A percentile compares a stretch with the other conserved stretches of the same genome.
Conservation (phyloP, 35 echinoderm and acorn worm genomes). For the Apostichopus californicus region DNA sequence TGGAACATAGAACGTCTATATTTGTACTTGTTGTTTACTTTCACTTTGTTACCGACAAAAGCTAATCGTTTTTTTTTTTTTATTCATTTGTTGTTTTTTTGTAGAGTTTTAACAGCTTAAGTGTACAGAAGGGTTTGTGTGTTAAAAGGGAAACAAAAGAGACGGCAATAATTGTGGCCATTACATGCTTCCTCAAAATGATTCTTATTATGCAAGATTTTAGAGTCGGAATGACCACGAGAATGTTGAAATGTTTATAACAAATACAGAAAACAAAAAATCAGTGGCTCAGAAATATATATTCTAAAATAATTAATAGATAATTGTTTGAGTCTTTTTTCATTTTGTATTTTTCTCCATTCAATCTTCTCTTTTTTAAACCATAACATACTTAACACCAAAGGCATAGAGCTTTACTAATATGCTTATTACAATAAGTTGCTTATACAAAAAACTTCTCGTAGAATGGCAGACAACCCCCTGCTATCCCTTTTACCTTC, state of each 20-base stretch:
- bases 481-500: too few relatives aligned
- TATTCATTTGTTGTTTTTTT: too few relatives aligned
- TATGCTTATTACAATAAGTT: too few relatives aligned
- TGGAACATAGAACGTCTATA: not conserved
- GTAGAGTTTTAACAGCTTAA: not conserved
- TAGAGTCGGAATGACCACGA: not conserved
- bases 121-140: not conserved
- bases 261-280: not conserved
- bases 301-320: not conserved
- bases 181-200: conserved; percentile 3
- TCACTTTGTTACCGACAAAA: not conserved
- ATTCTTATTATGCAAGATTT: not conserved
- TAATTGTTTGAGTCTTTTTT: too few relatives aligned
- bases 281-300: conserved; percentile 1
- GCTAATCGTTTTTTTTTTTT: not conserved
- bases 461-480: too few relatives aligned
- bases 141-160: not conserved
- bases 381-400: too few relatives aligned
- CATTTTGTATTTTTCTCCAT: too few relatives aligned
- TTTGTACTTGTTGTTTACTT: not conserved
- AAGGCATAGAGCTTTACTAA: too few relatives aligned
- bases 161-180: not conserved
- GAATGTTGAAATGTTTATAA: conserved; percentile 4
- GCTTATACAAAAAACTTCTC: too few relatives aligned
- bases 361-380: too few relatives aligned